Evolutionary conservation across 2,888 invertebrate species (phyloP).

Genomic region (Dryadula phaetusa): DNA sequence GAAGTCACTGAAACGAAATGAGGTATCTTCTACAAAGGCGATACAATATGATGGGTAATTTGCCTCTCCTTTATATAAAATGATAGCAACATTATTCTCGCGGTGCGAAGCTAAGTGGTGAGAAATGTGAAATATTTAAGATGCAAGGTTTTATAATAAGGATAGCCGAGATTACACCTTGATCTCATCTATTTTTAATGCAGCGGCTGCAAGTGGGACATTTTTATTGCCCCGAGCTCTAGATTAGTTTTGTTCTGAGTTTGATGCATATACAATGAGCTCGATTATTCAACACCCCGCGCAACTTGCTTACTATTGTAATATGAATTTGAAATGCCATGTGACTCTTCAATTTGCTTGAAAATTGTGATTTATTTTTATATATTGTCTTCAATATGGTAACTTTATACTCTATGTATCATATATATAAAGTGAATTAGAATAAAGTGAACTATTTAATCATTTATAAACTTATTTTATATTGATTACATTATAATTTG

Average conservation of each 20-base stretch:
- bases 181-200: conserved; percentile 79
- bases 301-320: conserved; percentile 66
- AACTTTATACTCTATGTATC: no score
- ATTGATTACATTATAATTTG: not conserved
- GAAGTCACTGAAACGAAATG: conserved; percentile 35
- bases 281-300: conserved; percentile 78
- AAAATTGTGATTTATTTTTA: conserved; percentile 7
- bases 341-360: conserved; percentile 48
- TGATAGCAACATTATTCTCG: conserved; percentile 67
- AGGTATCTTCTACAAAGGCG: conserved; percentile 34
- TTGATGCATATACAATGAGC: conserved; percentile 83
- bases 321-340: conserved; percentile 72
- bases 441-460: no score
- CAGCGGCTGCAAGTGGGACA: conserved; percentile 74
- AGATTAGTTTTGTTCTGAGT: conserved; percentile 83
- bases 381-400: no score
- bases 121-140: conserved; percentile 78
- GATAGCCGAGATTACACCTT: conserved; percentile 81
- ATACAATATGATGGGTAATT: conserved; percentile 50
- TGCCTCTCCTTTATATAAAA: conserved; percentile 63
- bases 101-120: conserved; percentile 65
- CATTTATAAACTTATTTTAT: no score
- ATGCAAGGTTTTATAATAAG: conserved; percentile 82
- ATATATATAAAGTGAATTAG: no score
- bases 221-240: conserved; percentile 80